Evolutionary conservation across 2,888 invertebrate species (phyloP).

Genomic region (Eulithis prunata): DNA sequence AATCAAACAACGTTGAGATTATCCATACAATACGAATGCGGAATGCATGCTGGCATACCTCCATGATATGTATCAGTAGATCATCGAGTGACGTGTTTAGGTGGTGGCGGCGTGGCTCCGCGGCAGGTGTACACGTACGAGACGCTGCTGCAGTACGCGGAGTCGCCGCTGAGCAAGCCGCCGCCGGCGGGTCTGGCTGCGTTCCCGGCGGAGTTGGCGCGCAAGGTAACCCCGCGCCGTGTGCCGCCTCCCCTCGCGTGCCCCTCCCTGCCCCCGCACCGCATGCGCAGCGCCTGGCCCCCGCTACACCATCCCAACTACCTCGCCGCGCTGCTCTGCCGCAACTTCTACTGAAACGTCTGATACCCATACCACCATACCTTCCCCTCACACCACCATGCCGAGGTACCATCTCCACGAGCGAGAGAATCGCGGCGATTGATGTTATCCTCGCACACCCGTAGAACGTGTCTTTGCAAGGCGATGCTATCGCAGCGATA

Average conservation of each 20-base stretch:
- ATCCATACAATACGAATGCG: too few species aligned
- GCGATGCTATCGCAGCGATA: too few species aligned
- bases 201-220: slow-evolving; percentile 80
- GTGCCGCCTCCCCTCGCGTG: slow-evolving; percentile 45
- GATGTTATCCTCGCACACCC: too few species aligned
- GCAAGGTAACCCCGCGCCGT: slow-evolving; percentile 76
- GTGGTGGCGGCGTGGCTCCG: slow-evolving; percentile 57
- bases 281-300: slow-evolving; percentile 54
- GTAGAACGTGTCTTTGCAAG: too few species aligned
- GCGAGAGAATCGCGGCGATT: too few species aligned
- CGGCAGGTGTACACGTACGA: slow-evolving; percentile 81
- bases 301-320: slow-evolving; percentile 75
- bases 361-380: not conserved
- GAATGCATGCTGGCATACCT: too few species aligned
- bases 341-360: slow-evolving; percentile 68
- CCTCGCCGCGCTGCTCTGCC: slow-evolving; percentile 77
- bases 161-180: slow-evolving; percentile 82
- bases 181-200: slow-evolving; percentile 76
- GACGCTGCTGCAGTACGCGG: slow-evolving; percentile 83
- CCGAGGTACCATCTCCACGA: too few species aligned
- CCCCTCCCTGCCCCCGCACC: slow-evolving; percentile 44
- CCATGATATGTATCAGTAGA: too few species aligned
- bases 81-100: slow-evolving; percentile 40
- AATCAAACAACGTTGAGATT: too few species aligned
- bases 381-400: not conserved